Base-by-base conservation (phyloP, 2,888 invertebrate species). In the Meliscaeva auricollis region DNA sequence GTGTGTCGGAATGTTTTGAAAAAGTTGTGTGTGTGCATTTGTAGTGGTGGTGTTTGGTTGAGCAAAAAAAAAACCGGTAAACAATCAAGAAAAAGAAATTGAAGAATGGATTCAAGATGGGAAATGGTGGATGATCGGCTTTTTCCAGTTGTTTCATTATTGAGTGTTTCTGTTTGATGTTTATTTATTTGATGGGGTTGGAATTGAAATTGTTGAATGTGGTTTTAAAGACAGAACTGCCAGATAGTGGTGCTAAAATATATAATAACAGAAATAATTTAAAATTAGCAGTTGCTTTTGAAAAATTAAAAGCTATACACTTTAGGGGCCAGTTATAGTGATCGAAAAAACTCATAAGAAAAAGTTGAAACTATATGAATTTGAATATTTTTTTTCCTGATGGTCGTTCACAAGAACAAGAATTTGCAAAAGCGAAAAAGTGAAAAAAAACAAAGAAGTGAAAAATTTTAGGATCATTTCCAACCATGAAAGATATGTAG, bases 61-160 rank as follows among this genome's bases (percentile, higher is more conserved):
- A 22, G 15, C 26, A 62, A 41, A n/a, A 15, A 2, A 15, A 48
- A 66, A 66, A 66, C 66, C 66, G 50, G 66, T 68, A 32, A 69
- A 76, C 85, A 76, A 73, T 75, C 64, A 66, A 74, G 3, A 11
- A 35, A 8, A 8, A 38, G 11, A 30, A 11, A 48, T 32, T 64
- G 17, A 9, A n/a, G 48, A 35, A 5, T 50, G 35, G n/a, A 20
- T 50, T 50, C 17, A 20, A 48, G 26, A 50, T 8, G 54, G 52
- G 76, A 69, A 77, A 64, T 54, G 44, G 62, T 73, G 62, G 76
- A 85, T 76, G 85, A 85, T 85, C 85, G 76, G 81, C 85, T 77
- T 85, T 38, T 85, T 81, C 81, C 76, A 81, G 81, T 48, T 46
- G 73, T 73, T 81, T 44, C 56, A 72, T 76, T 84, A 32, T 15